Evolutionary conservation across 2,797 vertebrate genomes (phyloP).

Genomic region (Cynopterus sphinx): DNA sequence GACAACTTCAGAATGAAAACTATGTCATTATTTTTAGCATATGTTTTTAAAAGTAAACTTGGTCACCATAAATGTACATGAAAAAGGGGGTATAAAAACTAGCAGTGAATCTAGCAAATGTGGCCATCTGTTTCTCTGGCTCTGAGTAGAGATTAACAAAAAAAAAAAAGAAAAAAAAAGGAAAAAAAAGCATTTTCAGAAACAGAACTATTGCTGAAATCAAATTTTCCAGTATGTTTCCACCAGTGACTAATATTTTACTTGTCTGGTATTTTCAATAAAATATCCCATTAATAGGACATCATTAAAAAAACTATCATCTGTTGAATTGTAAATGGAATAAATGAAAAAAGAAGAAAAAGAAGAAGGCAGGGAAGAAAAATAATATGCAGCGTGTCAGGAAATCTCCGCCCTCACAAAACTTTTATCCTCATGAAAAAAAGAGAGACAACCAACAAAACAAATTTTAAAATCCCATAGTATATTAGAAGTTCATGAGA

Average conservation of each 20-base stretch:
- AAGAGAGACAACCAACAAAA: neutral
- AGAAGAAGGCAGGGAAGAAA: neutral
- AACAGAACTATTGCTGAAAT: conserved; percentile 3
- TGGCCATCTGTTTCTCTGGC: conserved; percentile 6
- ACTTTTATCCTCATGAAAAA: neutral
- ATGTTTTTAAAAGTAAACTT: conserved; percentile 43
- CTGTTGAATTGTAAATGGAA: neutral
- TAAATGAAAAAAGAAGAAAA: neutral
- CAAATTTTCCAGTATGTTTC: neutral
- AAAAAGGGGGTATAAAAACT: conserved; percentile 29
- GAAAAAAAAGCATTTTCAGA: neutral
- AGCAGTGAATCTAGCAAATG: neutral
- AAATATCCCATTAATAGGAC: neutral
- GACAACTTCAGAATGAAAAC: neutral
- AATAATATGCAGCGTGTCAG: neutral
- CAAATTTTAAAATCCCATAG: neutral
- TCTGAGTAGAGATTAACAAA: neutral
- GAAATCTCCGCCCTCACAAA: neutral
- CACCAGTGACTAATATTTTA: neutral
- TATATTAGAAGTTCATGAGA: neutral
- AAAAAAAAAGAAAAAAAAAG: neutral
- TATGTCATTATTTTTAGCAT: conserved; percentile 1
- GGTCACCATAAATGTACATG: neutral
- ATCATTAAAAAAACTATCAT: neutral
- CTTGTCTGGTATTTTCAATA: conserved; percentile 30